A percentile compares a stretch with the other conserved stretches of the same genome.
These are phyloP conservation scores for Rhopalosiphum maidis DNA, from an alignment of 1,140 invertebrate species.

Conservation along the genomic window DNA sequence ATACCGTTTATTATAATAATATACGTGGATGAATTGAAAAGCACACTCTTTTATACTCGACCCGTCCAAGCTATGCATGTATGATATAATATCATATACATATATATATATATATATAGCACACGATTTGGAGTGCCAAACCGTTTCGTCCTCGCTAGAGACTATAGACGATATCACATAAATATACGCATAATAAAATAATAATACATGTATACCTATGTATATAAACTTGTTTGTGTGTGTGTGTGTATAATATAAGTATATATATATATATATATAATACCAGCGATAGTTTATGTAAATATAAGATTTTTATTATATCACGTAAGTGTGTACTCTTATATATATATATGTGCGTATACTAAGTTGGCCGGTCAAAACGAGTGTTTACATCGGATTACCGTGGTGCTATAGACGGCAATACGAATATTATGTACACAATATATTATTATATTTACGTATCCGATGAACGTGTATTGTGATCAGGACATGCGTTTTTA, in stretches of 20 bases:
- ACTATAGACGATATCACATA: neutral
- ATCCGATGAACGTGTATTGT: neutral
- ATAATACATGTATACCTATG: neutral
- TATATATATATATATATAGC: too few species aligned
- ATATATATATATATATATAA: neutral
- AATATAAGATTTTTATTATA: neutral
- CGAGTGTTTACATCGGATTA: neutral
- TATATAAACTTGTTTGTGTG: too few species aligned
- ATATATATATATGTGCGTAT: neutral
- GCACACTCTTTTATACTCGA: neutral
- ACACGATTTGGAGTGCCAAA: neutral
- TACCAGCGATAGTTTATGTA: neutral
- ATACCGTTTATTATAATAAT: constrained; percentile 14
- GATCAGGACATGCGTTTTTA: neutral
- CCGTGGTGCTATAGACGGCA: neutral
- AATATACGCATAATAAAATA: neutral
- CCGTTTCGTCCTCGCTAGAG: neutral
- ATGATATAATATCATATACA: neutral
- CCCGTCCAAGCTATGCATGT: neutral
- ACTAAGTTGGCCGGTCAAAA: neutral
- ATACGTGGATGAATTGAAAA: neutral
- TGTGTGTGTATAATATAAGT: too few species aligned
- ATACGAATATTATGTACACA: neutral
- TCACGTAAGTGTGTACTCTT: neutral
- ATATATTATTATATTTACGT: neutral